phyloP scores from a whole-genome alignment of 2,888 invertebrate species.

The Morpho helenor region DNA sequence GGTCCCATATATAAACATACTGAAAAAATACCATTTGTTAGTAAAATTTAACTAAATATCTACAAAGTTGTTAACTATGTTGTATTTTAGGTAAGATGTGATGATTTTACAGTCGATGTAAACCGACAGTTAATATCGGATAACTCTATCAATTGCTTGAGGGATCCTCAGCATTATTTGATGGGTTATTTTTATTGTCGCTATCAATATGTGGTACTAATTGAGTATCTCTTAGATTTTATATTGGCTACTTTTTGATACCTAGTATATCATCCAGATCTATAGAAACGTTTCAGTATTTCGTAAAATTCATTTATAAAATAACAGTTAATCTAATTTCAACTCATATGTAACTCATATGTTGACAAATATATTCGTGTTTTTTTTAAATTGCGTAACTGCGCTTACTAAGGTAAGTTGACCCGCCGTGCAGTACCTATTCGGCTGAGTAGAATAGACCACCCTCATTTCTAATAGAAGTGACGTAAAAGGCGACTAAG shows the following conservation, averaged over 20 bases:
- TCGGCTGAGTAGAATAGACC: too few species aligned
- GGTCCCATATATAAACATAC: conserved; percentile 19
- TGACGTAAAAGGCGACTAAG: too few species aligned
- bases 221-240: conserved; percentile 1
- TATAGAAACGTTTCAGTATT: too few species aligned
- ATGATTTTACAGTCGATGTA: conserved; percentile 57
- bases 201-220: conserved; percentile 36
- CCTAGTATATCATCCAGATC: too few species aligned
- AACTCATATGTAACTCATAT: too few species aligned
- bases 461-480: too few species aligned
- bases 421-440: too few species aligned
- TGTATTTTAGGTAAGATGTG: conserved; percentile 56
- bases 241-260: not conserved
- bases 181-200: conserved; percentile 52
- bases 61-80: conserved; percentile 48
- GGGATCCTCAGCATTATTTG: conserved; percentile 39
- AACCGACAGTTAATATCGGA: conserved; percentile 53
- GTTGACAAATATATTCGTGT: too few species aligned
- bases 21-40: conserved; percentile 31
- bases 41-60: conserved; percentile 39
- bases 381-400: too few species aligned
- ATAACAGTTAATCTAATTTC: too few species aligned
- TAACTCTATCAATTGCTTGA: conserved; percentile 51
- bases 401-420: too few species aligned
- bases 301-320: too few species aligned